A percentile compares a stretch with the other conserved stretches of the same genome.
Evolutionary conservation across 2,888 invertebrate species (phyloP).

Genomic region (Dusona sp.): DNA sequence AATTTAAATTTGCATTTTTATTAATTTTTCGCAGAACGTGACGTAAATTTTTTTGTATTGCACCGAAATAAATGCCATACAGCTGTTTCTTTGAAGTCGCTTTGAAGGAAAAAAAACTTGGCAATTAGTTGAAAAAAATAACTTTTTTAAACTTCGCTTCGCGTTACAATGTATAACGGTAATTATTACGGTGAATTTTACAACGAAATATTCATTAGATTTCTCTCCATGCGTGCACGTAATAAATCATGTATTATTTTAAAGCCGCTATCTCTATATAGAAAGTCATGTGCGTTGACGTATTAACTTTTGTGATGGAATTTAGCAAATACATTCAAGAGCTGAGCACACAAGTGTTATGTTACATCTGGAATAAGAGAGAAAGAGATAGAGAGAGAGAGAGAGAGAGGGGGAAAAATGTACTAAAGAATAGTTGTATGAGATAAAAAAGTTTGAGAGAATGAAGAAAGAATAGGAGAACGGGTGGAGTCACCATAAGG

Average conservation of each 20-base stretch:
- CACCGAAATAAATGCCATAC: neutral
- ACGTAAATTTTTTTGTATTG: neutral
- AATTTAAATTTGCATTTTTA: neutral
- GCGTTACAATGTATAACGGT: neutral
- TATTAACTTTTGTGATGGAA: conserved; percentile 29
- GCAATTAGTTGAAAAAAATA: no score
- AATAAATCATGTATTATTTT: neutral
- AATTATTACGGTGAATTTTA: neutral
- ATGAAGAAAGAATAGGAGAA: conserved; percentile 36
- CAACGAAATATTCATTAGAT: neutral
- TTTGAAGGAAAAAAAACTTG: neutral
- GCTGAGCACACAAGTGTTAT: conserved; percentile 53
- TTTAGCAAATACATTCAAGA: conserved; percentile 27
- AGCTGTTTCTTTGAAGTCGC: neutral
- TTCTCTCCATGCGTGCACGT: neutral
- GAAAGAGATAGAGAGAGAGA: conserved; percentile 49
- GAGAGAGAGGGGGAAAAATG: neutral
- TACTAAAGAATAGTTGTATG: neutral
- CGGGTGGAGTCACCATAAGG: conserved; percentile 44
- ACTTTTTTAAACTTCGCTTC: neutral
- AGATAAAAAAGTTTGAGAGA: conserved; percentile 15
- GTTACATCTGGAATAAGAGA: conserved; percentile 38
- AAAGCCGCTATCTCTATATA: neutral
- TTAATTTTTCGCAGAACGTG: neutral
- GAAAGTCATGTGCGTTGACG: neutral